These are phyloP conservation scores for Flabesymbios commensalis DNA, from an alignment of 2,888 invertebrate genomes.

Conservation along the genomic window DNA sequence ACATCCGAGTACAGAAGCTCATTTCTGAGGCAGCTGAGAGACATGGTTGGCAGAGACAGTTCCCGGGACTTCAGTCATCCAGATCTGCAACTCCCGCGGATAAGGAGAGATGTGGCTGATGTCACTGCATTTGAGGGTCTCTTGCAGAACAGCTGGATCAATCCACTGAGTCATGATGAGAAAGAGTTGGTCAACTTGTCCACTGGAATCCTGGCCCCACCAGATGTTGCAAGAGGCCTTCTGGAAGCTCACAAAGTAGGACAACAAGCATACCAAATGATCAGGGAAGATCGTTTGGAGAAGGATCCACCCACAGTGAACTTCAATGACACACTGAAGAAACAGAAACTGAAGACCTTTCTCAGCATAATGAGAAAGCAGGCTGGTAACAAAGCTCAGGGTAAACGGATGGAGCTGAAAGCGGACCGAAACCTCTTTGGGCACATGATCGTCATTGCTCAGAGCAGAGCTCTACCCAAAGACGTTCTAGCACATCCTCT, in stretches of 20 bases:
- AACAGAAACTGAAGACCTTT: constrained; percentile 3
- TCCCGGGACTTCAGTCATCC: constrained; percentile 12
- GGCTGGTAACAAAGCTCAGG: not conserved
- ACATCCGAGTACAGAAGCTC: constrained; percentile 4
- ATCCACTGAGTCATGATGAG: not conserved
- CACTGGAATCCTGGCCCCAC: not conserved
- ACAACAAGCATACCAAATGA: not conserved
- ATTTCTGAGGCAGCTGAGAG: not conserved
- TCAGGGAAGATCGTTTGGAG: not conserved
- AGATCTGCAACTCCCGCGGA: constrained; percentile 17
- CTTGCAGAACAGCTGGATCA: not conserved
- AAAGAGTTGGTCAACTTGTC: not conserved
- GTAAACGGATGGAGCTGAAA: constrained; percentile 1
- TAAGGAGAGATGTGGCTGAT: constrained; percentile 25
- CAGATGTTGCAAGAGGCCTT: not conserved
- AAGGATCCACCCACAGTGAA: not conserved
- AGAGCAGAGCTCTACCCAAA: not conserved
- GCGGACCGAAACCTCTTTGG: not conserved
- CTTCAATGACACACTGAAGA: not conserved
- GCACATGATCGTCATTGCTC: constrained; percentile 1
- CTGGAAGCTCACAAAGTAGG: not conserved
- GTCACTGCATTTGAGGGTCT: constrained; percentile 3
- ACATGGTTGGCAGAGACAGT: not conserved
- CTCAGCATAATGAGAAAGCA: not conserved
- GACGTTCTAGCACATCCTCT: constrained; percentile 25